phyloP scores from a whole-genome alignment of 1,140 invertebrate species.

The Bombus breviceps region DNA sequence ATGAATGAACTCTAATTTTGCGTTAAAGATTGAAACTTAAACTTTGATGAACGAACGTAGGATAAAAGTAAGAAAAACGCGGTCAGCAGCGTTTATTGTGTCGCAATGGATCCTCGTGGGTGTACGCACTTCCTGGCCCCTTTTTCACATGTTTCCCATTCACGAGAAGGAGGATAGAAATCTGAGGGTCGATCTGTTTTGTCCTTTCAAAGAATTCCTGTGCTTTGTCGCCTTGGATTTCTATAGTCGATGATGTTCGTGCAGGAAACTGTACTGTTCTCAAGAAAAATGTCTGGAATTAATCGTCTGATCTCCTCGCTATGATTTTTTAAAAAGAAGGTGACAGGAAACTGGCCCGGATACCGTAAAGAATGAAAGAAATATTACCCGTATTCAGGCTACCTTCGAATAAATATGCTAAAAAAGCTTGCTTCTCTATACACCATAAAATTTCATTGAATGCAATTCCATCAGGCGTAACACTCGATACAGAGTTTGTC shows the following conservation, averaged over 20 bases:
- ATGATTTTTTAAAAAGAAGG: slow-evolving; percentile 23
- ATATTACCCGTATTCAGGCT: not conserved
- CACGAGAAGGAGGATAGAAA: slow-evolving; percentile 59
- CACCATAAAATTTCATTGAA: not conserved
- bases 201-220: slow-evolving; percentile 62
- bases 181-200: slow-evolving; percentile 52
- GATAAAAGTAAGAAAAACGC: not conserved
- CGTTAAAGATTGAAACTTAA: not conserved
- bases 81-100: not conserved
- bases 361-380: not conserved
- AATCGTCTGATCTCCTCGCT: not conserved
- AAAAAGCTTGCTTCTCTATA: not conserved
- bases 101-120: not conserved
- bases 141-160: slow-evolving; percentile 55
- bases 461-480: not conserved
- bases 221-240: slow-evolving; percentile 63
- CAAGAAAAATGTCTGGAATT: slow-evolving; percentile 39
- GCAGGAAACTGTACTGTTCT: slow-evolving; percentile 41
- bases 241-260: slow-evolving; percentile 18
- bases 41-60: not conserved
- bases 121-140: slow-evolving; percentile 65
- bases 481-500: not conserved
- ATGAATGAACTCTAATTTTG: not conserved
- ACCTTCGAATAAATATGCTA: not conserved
- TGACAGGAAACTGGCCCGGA: slow-evolving; percentile 25